Evolutionary conservation across 2,888 invertebrate species (phyloP).

Genomic region (Melanchra persicariae): DNA sequence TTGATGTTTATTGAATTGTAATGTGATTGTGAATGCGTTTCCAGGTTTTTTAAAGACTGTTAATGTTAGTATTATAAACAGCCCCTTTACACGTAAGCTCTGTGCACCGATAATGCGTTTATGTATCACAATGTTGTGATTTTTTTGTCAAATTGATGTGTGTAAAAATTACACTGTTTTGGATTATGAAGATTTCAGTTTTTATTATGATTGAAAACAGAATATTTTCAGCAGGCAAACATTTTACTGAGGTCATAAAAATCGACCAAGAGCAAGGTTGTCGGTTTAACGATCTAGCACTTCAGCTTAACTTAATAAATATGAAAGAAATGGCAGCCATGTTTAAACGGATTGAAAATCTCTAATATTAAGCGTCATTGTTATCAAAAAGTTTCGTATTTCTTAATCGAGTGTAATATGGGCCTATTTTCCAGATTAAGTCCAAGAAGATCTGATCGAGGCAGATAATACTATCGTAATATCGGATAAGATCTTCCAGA

Average conservation of each 20-base stretch:
- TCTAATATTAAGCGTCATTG: neutral
- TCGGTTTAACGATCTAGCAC: neutral
- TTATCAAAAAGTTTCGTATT: neutral
- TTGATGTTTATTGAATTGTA: constrained; percentile 60
- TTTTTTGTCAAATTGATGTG: neutral
- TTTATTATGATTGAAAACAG: neutral
- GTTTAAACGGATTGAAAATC: neutral
- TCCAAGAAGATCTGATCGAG: constrained; percentile 13
- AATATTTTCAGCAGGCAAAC: neutral
- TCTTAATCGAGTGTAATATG: neutral
- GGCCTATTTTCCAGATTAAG: constrained; percentile 19
- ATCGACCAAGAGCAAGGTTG: neutral
- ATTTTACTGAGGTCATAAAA: neutral
- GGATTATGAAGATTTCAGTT: neutral
- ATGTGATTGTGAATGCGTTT: constrained; percentile 37
- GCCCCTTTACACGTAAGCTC: neutral
- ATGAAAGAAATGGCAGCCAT: neutral
- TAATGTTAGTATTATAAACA: neutral
- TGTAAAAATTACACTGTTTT: neutral
- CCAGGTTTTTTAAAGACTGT: neutral
- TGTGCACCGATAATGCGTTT: no score
- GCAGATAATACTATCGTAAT: constrained; percentile 31
- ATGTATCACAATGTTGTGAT: no score
- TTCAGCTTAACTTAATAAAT: neutral
- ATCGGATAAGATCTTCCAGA: constrained; percentile 30